Percentiles rank a stretch among this genome's conserved stretches.
These are phyloP conservation scores for Branchinecta lynchi DNA, from an alignment of 1,140 invertebrate genomes.

Conservation along the genomic window DNA sequence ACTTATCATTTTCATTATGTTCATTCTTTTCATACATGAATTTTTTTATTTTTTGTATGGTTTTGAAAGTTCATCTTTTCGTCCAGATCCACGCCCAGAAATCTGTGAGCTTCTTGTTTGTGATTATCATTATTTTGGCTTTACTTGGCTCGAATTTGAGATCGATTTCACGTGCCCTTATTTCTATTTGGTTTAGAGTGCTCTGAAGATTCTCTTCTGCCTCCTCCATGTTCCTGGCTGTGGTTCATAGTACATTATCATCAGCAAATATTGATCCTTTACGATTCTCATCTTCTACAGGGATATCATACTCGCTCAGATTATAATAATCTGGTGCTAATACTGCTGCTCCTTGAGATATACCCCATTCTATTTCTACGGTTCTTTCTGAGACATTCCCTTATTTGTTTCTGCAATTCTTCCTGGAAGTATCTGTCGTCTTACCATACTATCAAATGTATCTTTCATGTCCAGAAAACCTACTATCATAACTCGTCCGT, in stretches of 20 bases:
- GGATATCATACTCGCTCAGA: neutral
- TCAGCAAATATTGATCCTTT: neutral
- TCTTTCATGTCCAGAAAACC: neutral
- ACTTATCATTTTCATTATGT: slow-evolving; percentile 6
- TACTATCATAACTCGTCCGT: neutral
- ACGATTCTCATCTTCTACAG: neutral
- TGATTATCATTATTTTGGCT: neutral
- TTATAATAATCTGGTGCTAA: neutral
- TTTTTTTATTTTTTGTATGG: neutral
- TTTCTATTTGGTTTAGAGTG: neutral
- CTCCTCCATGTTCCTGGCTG: neutral
- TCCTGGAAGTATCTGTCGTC: neutral
- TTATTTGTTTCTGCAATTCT: neutral
- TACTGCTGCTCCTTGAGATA: neutral
- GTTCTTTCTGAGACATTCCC: neutral
- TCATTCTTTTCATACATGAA: neutral
- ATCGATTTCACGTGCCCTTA: neutral
- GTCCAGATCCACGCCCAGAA: neutral
- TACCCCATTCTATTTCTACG: neutral
- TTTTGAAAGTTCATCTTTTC: neutral
- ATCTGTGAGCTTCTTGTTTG: neutral
- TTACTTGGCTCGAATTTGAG: neutral
- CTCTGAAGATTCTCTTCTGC: neutral
- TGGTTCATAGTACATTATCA: neutral
- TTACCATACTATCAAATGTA: neutral